Conservation (phyloP, 1,140 invertebrate genomes). For the Sycophaga agraensis region DNA sequence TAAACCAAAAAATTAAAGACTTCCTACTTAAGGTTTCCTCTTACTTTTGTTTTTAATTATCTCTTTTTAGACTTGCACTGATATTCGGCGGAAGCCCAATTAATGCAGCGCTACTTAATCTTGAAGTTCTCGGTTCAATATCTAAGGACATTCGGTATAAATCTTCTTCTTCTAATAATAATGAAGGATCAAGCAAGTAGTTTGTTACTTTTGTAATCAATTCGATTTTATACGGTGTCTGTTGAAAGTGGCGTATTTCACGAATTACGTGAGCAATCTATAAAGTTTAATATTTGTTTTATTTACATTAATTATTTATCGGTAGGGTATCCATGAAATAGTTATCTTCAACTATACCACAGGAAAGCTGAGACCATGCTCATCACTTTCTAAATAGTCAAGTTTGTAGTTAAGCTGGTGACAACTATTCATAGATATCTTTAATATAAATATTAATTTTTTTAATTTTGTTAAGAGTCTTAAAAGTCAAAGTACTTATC, state of each 20-base stretch:
- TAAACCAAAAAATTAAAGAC: neutral
- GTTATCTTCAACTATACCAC: neutral
- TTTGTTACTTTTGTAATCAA: conserved; percentile 77
- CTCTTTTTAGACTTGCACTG: conserved; percentile 5
- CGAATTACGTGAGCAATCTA: conserved; percentile 92
- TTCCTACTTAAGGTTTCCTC: no score
- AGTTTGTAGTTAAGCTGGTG: no score
- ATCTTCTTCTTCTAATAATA: conserved; percentile 79
- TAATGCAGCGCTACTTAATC: conserved; percentile 57
- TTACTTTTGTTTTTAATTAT: conserved; percentile 9
- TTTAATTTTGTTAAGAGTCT: no score
- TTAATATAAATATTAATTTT: no score
- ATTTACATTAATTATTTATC: neutral
- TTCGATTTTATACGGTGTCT: conserved; percentile 90
- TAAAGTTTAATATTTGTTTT: conserved; percentile 11
- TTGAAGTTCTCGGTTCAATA: conserved; percentile 77
- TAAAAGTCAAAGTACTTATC: no score
- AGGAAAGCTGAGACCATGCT: no score
- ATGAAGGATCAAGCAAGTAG: conserved; percentile 78
- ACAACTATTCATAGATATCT: no score
- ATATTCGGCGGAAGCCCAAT: conserved; percentile 35
- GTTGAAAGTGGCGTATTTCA: conserved; percentile 89
- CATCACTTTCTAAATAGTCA: no score
- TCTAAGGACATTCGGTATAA: conserved; percentile 81
- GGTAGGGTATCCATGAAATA: neutral